phyloP scores from a whole-genome alignment of 2,113 vertebrate species.

The Platysternon megacephalum region DNA sequence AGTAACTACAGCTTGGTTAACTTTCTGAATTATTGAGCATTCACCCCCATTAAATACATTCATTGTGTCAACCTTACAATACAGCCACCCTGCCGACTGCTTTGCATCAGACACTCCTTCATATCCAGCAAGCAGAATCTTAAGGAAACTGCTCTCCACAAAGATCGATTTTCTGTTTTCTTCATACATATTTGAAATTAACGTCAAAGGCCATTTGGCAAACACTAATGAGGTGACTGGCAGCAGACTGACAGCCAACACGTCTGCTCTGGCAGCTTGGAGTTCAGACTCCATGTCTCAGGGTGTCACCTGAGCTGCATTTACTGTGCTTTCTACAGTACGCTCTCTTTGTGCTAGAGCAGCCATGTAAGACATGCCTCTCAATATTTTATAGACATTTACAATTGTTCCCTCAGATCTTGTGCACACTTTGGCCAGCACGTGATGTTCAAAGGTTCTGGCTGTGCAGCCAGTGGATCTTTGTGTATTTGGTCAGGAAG shows the following conservation, averaged over 20 bases:
- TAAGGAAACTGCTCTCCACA: neutral
- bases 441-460: neutral
- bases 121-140: neutral
- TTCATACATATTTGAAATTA: neutral
- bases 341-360: neutral
- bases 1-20: neutral
- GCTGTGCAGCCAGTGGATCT: neutral
- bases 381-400: neutral
- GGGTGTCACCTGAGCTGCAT: neutral
- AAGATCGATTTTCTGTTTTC: neutral
- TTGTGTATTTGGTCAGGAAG: neutral
- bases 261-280: rapidly evolving
- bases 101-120: neutral
- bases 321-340: neutral
- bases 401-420: neutral
- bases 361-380: neutral
- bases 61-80: neutral
- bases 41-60: neutral
- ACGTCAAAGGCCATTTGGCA: slow-evolving; percentile 1
- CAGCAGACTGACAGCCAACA: neutral
- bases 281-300: neutral
- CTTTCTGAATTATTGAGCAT: slow-evolving; percentile 1
- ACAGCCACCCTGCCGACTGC: neutral
- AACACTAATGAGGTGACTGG: neutral
- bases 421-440: neutral